These are phyloP conservation scores for Phrynosoma platyrhinos DNA, from an alignment of 2,113 vertebrate species.

Conservation along the genomic window DNA sequence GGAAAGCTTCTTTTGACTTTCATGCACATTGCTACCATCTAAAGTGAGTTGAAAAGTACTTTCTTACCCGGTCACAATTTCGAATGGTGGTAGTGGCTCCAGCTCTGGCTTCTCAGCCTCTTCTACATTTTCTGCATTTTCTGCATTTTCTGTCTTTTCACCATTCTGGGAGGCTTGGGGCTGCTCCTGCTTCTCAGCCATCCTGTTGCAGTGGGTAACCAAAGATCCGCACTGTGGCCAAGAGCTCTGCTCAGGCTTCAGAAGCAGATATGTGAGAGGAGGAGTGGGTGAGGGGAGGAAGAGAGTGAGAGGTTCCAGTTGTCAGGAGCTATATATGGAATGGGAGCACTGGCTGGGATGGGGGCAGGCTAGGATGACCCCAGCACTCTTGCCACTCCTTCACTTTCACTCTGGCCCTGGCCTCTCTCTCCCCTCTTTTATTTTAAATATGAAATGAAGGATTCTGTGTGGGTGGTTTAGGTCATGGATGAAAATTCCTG, in stretches of 20 bases:
- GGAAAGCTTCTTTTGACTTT: neutral
- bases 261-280: conserved; percentile 25
- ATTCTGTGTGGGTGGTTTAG: conserved; percentile 50
- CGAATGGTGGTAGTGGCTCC: conserved; percentile 89
- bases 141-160: conserved; percentile 59
- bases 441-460: conserved; percentile 75
- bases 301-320: conserved; percentile 70
- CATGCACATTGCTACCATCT: fast-evolving
- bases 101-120: conserved; percentile 74
- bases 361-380: conserved; percentile 51
- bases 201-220: conserved; percentile 33
- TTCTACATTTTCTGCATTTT: conserved; percentile 64
- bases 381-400: conserved; percentile 53
- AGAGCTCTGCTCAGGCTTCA: conserved; percentile 40
- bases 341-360: conserved; percentile 42
- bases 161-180: conserved; percentile 71
- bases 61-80: conserved; percentile 90
- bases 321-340: conserved; percentile 78
- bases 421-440: conserved; percentile 47
- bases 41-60: neutral
- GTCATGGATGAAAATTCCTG: conserved; percentile 72
- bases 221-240: conserved; percentile 38
- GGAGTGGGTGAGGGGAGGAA: conserved; percentile 47
- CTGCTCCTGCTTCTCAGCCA: conserved; percentile 81
- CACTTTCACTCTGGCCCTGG: conserved; percentile 38